Evolutionary conservation across 2,113 vertebrate genomes (phyloP), one percentile per base, ranked within the genome.

Genomic region (Myotis lucifugus): DNA sequence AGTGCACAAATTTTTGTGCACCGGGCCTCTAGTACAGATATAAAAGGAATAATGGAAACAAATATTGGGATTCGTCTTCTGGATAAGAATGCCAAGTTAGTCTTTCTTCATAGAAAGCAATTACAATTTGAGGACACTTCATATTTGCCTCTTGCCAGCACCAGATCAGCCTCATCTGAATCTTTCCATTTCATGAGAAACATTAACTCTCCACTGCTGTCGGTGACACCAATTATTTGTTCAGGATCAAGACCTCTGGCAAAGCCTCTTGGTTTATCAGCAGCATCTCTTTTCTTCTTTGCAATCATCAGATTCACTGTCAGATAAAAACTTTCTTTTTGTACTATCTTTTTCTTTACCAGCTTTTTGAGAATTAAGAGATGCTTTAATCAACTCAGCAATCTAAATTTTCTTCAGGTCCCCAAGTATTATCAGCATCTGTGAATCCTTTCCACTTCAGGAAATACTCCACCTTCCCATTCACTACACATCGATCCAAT

Each of bases 131-230:
- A 96, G 99, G 99, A 97, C 99, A 99, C 95, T 99, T 99, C 81
- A 99, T 98, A 48, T 99, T 99, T 15, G 99, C 99, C 98, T 99
- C 99, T 95, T 99, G 99, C 99, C 72, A 99, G 99, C 59, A 99
- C 99, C 98, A 99, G 98, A 96, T 99, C 99, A 15, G 99, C 99
- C 97, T 99, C 99, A 97, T 99, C 99, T 0, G 99, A 99, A 95
- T 99, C 99, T 97, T 99, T 99, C 99, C 99, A 99, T 97, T 99
- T 99, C 99, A 99, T 99, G 84, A 99, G 98, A 96, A 99, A 99
- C 99, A 99, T 99, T 93, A 99, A 98, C 96, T 99, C 99, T 48
- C 99, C 99, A 18, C 99, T 99, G 96, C 99, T 99, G 97, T 99
- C 99, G 7, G 99, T 99, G 82, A 99, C 99, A 3, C 99, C 99